Percentiles rank a stretch among this genome's conserved stretches.
These are phyloP conservation scores for Dreissena polymorpha DNA, from an alignment of 1,140 invertebrate genomes.

Conservation along the genomic window DNA sequence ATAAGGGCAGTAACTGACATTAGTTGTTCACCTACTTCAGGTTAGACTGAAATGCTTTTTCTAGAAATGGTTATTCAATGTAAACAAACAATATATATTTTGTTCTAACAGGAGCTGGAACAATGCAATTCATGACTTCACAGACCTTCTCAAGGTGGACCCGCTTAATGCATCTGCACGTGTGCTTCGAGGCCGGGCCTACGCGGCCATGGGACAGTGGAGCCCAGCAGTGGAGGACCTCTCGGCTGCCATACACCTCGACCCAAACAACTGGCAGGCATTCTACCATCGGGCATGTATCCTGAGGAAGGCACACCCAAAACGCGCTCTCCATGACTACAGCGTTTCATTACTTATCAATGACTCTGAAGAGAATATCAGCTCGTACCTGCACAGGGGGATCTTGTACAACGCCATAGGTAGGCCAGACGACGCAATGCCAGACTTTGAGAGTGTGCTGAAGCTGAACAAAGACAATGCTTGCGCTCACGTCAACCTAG, in stretches of 20 bases:
- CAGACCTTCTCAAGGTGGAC: slow-evolving; percentile 75
- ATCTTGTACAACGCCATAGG: slow-evolving; percentile 77
- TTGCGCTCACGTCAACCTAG: slow-evolving; percentile 78
- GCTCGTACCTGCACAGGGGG: slow-evolving; percentile 77
- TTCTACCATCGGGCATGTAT: slow-evolving; percentile 74
- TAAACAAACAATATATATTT: too few relatives aligned
- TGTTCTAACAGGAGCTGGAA: slow-evolving; percentile 71
- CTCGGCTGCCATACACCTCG: slow-evolving; percentile 73
- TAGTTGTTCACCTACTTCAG: too few relatives aligned
- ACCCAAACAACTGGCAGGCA: slow-evolving; percentile 72
- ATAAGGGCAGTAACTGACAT: too few relatives aligned
- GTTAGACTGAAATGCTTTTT: too few relatives aligned
- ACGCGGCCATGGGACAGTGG: slow-evolving; percentile 74
- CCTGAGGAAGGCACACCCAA: slow-evolving; percentile 75
- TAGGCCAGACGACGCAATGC: slow-evolving; percentile 78
- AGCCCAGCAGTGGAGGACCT: slow-evolving; percentile 75
- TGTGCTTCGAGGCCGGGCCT: slow-evolving; percentile 73
- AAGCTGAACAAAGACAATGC: slow-evolving; percentile 77
- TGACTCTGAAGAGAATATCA: slow-evolving; percentile 75
- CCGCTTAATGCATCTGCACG: slow-evolving; percentile 73
- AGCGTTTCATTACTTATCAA: slow-evolving; percentile 78
- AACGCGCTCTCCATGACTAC: slow-evolving; percentile 77
- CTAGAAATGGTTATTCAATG: too few relatives aligned
- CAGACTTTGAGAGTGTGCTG: slow-evolving; percentile 79
- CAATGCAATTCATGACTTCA: slow-evolving; percentile 78